Conservation (phyloP, 1,140 invertebrate species). For the Nautilus pompilius region DNA sequence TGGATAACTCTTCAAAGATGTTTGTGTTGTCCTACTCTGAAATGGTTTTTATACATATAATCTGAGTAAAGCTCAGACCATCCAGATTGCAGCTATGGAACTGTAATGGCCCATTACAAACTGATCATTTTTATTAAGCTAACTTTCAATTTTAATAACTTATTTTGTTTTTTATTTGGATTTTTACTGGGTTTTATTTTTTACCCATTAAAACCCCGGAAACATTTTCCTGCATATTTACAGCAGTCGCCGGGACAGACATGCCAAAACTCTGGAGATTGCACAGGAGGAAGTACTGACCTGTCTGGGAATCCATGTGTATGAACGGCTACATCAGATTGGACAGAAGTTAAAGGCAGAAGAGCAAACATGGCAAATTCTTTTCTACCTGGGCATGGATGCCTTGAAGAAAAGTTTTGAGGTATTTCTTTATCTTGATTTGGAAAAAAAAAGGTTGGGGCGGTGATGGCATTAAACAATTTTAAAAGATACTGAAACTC, state of each 20-base stretch:
- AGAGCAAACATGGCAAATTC: slow-evolving; percentile 85
- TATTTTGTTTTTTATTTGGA: not conserved
- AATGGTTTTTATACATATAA: too few relatives aligned
- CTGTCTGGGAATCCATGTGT: slow-evolving; percentile 86
- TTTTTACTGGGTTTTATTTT: not conserved
- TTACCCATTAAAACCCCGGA: not conserved
- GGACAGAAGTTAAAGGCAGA: slow-evolving; percentile 81
- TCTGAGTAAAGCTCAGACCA: too few relatives aligned
- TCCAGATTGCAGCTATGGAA: too few relatives aligned
- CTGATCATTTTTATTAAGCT: not conserved
- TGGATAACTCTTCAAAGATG: too few relatives aligned
- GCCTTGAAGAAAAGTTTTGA: slow-evolving; percentile 83
- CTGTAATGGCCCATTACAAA: too few relatives aligned
- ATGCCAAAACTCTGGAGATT: slow-evolving; percentile 91
- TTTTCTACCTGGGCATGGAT: slow-evolving; percentile 83
- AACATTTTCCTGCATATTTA: not conserved
- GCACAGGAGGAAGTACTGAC: slow-evolving; percentile 93
- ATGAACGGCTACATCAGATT: slow-evolving; percentile 80
- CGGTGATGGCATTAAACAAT: too few relatives aligned
- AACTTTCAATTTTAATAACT: slow-evolving; percentile 5
- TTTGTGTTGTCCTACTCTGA: too few relatives aligned
- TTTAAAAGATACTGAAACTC: too few relatives aligned
- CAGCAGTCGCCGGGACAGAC: slow-evolving; percentile 72
- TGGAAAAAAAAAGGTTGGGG: too few relatives aligned
- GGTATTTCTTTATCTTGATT: too few relatives aligned